Base-by-base conservation (phyloP, 2,888 invertebrate species). In the Nemurella pictetii region DNA sequence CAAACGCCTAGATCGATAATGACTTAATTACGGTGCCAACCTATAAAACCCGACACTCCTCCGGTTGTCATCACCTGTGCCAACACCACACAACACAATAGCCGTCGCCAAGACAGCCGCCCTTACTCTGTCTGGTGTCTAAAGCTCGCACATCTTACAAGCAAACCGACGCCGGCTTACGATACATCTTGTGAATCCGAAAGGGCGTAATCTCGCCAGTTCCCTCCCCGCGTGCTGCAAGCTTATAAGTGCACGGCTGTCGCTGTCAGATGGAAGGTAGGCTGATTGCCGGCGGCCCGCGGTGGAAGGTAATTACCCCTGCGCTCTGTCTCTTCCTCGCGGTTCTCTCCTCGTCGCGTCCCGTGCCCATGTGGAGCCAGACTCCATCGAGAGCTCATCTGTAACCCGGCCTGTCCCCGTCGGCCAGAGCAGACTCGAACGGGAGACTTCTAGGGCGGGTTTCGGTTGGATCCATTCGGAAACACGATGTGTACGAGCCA, bases 181-280 rank as follows among this genome's bases (percentile, higher is more conserved):
- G 36, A 81, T 36, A 81, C n/a, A 72, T 78, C 55, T 72, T 26
- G 55, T 35, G 80, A 35, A 81, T 36, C 29, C 80, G 9, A 36
- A 27, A 82, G 82, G 82, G 82, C 82, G 82, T 82, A 82, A 82
- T 82, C 82, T 82, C 26, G 72, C 29, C 72, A n/a, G 72, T 81
- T 25, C 78, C 78, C 9, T n/a, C n/a, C 9, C 12, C 30, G 12
- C 2, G 25, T n/a, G 36, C 29, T 30, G 15, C 29, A 5, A 32
- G 25, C 36, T n/a, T 81, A 25, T 15, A 35, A 81, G 81, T 7
- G n/a, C 78, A 1, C 15, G 2, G 28, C 75, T 7, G 4, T 15
- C 29, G 78, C 28, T 28, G 28, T 81, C 36, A 25, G 28, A 28
- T 26, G 82, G 26, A 28, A 0, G 82, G 3, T 81, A 27, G 27